Evolutionary conservation across 2,888 invertebrate genomes (phyloP).

Genomic region (Opisthograptis luteolata): DNA sequence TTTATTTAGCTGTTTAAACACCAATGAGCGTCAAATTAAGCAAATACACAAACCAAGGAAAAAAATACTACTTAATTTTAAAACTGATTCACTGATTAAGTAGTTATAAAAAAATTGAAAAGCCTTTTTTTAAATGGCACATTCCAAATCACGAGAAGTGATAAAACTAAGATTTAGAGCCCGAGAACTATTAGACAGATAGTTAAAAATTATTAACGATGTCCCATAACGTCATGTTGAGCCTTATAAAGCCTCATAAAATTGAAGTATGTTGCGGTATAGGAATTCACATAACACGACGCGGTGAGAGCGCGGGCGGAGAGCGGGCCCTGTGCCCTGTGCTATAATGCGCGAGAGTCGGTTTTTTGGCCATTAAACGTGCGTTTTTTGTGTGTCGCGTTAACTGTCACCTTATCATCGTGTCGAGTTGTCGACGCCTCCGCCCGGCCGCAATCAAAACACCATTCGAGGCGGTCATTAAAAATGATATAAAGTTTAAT

Average conservation of each 20-base stretch:
- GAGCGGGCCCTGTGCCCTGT: constrained; percentile 14
- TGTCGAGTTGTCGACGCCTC: constrained; percentile 84
- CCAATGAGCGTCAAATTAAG: constrained; percentile 71
- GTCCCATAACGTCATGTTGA: constrained; percentile 61
- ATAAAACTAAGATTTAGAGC: constrained; percentile 48
- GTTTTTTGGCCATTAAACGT: constrained; percentile 75
- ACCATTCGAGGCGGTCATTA: constrained; percentile 80
- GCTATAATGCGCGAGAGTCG: constrained; percentile 52
- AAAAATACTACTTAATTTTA: constrained; percentile 49
- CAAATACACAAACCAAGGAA: constrained; percentile 54
- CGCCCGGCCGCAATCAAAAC: constrained; percentile 82
- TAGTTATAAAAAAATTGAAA: constrained; percentile 27
- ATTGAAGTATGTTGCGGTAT: constrained; percentile 70
- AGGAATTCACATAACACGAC: constrained; percentile 74
- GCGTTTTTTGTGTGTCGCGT: constrained; percentile 76
- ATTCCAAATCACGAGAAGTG: constrained; percentile 37
- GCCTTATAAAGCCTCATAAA: constrained; percentile 72
- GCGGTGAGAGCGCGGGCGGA: constrained; percentile 41
- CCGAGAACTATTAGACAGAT: constrained; percentile 58
- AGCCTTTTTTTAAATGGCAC: constrained; percentile 26
- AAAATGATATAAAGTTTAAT: constrained; percentile 84
- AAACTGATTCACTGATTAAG: constrained; percentile 27
- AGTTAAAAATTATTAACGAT: constrained; percentile 70
- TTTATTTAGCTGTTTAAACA: constrained; percentile 76
- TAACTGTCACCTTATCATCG: constrained; percentile 80